These are phyloP conservation scores for Eclectus roratus DNA, from an alignment of 2,113 vertebrate species.

Conservation along the genomic window DNA sequence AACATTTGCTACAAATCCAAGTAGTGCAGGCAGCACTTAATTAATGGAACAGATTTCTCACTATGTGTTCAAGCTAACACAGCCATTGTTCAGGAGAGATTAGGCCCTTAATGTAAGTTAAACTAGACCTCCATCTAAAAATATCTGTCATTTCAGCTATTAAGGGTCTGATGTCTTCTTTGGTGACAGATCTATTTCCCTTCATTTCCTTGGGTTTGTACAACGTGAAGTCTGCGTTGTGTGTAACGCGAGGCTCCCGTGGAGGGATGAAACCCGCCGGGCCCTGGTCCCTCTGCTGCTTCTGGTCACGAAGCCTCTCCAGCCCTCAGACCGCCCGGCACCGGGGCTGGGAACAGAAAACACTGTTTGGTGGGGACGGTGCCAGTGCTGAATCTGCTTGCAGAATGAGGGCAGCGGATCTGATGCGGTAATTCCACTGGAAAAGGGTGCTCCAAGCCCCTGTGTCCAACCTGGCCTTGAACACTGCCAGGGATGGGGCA, in stretches of 20 bases:
- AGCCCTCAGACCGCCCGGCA: slow-evolving; percentile 79
- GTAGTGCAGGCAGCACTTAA: slow-evolving; percentile 67
- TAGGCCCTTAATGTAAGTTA: slow-evolving; percentile 65
- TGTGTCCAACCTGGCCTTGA: neutral
- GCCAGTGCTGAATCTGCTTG: slow-evolving; percentile 75
- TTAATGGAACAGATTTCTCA: slow-evolving; percentile 61
- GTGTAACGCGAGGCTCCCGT: slow-evolving; percentile 70
- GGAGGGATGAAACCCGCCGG: slow-evolving; percentile 53
- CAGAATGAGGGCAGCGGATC: slow-evolving; percentile 47
- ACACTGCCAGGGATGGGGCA: neutral
- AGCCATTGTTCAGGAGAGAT: slow-evolving; percentile 67
- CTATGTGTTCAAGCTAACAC: slow-evolving; percentile 62
- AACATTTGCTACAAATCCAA: slow-evolving; percentile 62
- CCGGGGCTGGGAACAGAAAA: slow-evolving; percentile 56
- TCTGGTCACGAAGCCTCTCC: slow-evolving; percentile 35
- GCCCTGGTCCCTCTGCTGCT: slow-evolving; percentile 49
- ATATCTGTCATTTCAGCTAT: slow-evolving; percentile 69
- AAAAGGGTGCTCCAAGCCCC: neutral
- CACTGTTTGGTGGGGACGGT: slow-evolving; percentile 66
- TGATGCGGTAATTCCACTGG: slow-evolving; percentile 14
- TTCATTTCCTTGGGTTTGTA: slow-evolving; percentile 68
- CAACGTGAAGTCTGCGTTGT: slow-evolving; percentile 56
- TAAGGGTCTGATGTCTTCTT: slow-evolving; percentile 61
- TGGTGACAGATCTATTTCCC: slow-evolving; percentile 68
- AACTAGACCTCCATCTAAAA: slow-evolving; percentile 69